A percentile compares a stretch with the other conserved stretches of the same genome.
phyloP scores from a whole-genome alignment of 2,113 vertebrate genomes.

The Litocranius walleri region DNA sequence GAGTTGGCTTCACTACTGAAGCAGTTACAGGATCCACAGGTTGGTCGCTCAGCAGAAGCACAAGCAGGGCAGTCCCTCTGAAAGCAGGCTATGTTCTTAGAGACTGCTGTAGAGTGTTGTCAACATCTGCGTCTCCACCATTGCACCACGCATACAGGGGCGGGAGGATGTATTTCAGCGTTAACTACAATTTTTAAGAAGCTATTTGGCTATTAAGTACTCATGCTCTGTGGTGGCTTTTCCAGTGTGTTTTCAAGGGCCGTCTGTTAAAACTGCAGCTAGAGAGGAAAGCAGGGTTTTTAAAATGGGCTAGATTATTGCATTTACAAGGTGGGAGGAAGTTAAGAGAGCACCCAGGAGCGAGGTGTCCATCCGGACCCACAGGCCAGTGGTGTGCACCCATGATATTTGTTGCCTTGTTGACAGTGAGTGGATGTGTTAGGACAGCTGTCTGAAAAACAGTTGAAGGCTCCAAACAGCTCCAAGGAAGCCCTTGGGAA shows the following conservation, averaged over 20 bases:
- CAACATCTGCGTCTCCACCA: accelerated
- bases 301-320: accelerated
- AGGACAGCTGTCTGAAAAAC: conserved; percentile 71
- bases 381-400: conserved; percentile 55
- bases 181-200: background rate
- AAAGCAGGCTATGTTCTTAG: background rate
- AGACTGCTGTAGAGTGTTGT: background rate
- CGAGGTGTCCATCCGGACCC: background rate
- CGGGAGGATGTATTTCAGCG: accelerated
- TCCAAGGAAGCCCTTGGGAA: conserved; percentile 73
- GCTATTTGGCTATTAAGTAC: background rate
- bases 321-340: background rate
- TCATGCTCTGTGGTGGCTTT: background rate
- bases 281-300: background rate
- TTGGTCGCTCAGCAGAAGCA: background rate
- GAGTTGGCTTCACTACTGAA: background rate
- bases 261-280: too few species aligned
- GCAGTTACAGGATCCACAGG: background rate
- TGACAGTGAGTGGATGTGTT: conserved; percentile 69
- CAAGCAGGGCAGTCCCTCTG: accelerated
- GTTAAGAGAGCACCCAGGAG: conserved; percentile 27
- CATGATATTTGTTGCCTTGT: conserved; percentile 71
- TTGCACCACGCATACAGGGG: accelerated
- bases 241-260: too few species aligned
- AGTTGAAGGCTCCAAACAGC: conserved; percentile 71